Evolutionary conservation across 2,888 invertebrate species (phyloP), one percentile per base, ranked within the genome.

Genomic region (Eurytoma adleriae): DNA sequence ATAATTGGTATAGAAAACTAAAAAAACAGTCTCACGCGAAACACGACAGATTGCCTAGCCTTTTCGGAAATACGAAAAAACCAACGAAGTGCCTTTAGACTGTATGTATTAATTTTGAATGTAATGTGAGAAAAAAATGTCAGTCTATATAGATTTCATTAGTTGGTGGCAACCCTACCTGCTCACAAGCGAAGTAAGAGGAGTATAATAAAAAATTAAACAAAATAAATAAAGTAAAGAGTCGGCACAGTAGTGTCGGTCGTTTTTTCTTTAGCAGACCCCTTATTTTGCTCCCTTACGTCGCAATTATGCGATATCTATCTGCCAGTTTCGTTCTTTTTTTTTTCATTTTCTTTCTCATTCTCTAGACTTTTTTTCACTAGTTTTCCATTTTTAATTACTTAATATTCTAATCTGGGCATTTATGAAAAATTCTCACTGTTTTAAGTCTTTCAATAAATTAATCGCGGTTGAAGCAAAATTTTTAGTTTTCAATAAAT

Each of bases 171-270:
- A 82, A 50, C 70, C 70, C 67, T 73, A 67, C 30, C 48, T 77
- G 79, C 70, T n/a, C 59, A 48, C 50, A 67, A 73, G 79, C 79
- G 77, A 77, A 52, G 79, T 54, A 57, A 79, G 82, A 82, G 79
- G 79, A 79, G 79, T 82, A 77, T 78, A 78, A 71, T 75, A 73
- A 82, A 72, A 70, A 75, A 67, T 71, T 75, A 66, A 68, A 66
- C 62, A 56, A 76, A 78, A 64, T 67, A 77, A 30, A 52, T 52
- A 76, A 54, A 52, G 62, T 69, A 66, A 70, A 78, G 75, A 59
- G 27, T 77, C 67, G 77, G 61, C 78, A 70, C 74, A 57, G 56
- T 77, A 24, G 76, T 79, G 76, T 77, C 79, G 50, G 73, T 73
- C 14, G 27, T 74, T 77, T 59, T 71, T 80, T 40, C 52, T 50